These are phyloP conservation scores for Chloebia gouldiae DNA, from an alignment of 2,113 vertebrate genomes.

Conservation along the genomic window DNA sequence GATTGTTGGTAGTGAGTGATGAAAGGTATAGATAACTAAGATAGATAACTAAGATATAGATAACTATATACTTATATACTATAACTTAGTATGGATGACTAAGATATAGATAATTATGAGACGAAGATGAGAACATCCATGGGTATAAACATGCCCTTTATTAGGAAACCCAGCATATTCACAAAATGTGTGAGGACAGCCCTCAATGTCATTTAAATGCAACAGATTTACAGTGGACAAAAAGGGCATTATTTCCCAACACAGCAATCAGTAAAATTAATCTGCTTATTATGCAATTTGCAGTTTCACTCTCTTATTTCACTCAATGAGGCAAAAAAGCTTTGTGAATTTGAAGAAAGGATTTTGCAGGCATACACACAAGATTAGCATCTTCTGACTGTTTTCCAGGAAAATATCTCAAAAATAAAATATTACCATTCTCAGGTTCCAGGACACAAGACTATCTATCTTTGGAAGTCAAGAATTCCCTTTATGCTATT, in stretches of 20 bases:
- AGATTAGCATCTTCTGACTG: not conserved
- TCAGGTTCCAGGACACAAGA: not conserved
- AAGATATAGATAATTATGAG: not conserved
- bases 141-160: not conserved
- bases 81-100: no score
- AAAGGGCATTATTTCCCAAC: not conserved
- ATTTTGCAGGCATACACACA: not conserved
- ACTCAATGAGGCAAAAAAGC: conserved; percentile 4
- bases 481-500: not conserved
- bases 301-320: not conserved
- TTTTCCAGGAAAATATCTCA: not conserved
- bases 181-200: not conserved
- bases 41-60: no score
- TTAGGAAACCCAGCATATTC: not conserved
- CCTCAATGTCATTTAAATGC: not conserved
- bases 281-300: not conserved
- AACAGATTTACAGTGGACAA: not conserved
- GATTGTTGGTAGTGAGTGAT: not conserved
- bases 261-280: not conserved
- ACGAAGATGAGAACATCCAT: not conserved
- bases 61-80: no score
- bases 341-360: conserved; percentile 42
- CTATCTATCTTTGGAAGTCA: not conserved
- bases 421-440: not conserved
- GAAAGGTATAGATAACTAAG: not conserved